These are phyloP conservation scores for Pangasianodon hypophthalmus DNA, from an alignment of 2,113 vertebrate species.

Conservation along the genomic window DNA sequence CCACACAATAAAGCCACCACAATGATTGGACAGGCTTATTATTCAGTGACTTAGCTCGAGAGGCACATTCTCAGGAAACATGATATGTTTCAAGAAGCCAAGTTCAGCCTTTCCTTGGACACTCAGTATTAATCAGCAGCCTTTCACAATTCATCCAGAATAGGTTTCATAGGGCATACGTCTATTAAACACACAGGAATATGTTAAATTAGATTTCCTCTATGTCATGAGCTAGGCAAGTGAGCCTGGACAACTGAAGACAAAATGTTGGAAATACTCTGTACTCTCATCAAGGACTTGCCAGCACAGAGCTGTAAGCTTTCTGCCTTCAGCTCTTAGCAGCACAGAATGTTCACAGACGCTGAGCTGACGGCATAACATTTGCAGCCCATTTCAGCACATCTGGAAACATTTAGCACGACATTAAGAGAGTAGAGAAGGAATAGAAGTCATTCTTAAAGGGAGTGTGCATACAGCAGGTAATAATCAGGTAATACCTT, in stretches of 20 bases:
- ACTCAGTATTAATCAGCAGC: not conserved
- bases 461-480: not conserved
- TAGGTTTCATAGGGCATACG: not conserved
- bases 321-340: not conserved
- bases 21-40: not conserved
- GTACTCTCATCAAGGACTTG: not conserved
- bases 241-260: not conserved
- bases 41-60: not conserved
- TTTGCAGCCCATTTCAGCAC: constrained; percentile 17
- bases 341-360: not conserved
- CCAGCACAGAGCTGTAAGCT: not conserved
- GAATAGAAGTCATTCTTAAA: constrained; percentile 53
- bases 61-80: not conserved
- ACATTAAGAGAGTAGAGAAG: constrained; percentile 44
- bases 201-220: not conserved
- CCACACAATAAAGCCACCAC: not conserved
- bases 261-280: not conserved
- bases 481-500: constrained; percentile 13
- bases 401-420: constrained; percentile 50
- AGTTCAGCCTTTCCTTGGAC: not conserved
- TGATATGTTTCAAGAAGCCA: constrained; percentile 2
- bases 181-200: not conserved
- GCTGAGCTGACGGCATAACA: not conserved
- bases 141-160: not conserved
- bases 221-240: not conserved